phyloP scores from a whole-genome alignment of 2,888 invertebrate genomes.

The Phania funesta region DNA sequence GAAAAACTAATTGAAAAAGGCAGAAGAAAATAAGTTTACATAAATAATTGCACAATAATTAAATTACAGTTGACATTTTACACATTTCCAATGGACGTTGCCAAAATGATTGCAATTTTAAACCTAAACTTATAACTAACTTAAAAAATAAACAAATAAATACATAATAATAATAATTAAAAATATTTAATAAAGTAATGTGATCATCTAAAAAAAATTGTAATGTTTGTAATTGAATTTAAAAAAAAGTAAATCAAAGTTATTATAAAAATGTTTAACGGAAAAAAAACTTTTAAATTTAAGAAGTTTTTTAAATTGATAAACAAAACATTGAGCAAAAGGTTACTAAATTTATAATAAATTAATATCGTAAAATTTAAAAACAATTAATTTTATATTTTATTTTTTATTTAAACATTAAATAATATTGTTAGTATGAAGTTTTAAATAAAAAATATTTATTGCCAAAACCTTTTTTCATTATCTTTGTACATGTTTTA shows the following conservation, averaged over 20 bases:
- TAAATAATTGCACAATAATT: conserved; percentile 79
- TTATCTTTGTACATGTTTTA: conserved; percentile 53
- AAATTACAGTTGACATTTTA: conserved; percentile 54
- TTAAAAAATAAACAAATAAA: conserved; percentile 70
- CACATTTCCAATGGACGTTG: conserved; percentile 21
- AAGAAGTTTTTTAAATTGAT: no score
- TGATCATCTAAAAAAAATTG: conserved; percentile 19
- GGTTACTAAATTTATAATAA: conserved; percentile 72
- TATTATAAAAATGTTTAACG: background rate
- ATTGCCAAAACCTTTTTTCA: conserved; percentile 54
- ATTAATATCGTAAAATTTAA: conserved; percentile 42
- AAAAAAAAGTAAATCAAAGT: background rate
- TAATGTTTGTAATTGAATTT: conserved; percentile 46
- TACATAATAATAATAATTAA: conserved; percentile 71
- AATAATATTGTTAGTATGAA: conserved; percentile 14
- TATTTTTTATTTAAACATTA: conserved; percentile 8
- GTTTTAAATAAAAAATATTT: conserved; percentile 41
- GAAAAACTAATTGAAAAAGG: background rate
- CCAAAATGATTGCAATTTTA: conserved; percentile 18
- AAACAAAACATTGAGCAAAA: no score
- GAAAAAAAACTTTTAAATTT: background rate
- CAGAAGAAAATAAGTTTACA: conserved; percentile 67
- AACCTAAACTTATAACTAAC: conserved; percentile 50
- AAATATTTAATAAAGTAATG: conserved; percentile 54
- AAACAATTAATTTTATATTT: conserved; percentile 50